Evolutionary conservation across 1,140 invertebrate genomes (phyloP), one percentile per base, ranked within the genome.

Genomic region (Sarcophaga bullata): DNA sequence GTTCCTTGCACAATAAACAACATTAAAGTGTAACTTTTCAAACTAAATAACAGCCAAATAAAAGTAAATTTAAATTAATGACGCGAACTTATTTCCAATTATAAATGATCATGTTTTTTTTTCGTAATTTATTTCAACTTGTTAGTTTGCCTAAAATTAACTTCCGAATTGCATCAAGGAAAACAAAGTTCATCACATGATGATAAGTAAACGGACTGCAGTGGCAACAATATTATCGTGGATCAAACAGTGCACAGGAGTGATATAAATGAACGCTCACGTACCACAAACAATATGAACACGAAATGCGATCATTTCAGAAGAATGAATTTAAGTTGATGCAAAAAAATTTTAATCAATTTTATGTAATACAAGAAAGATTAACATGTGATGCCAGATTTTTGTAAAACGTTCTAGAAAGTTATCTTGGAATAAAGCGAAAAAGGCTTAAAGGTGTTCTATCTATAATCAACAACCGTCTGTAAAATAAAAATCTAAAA

Each of bases 181-280:
- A 17, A 8, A 68, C 62, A 19, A 19, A 68, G 62, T 68, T 68
- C 62, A 68, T 68, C n/a, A 68, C 19, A 15, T 19, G 9, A 68
- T 68, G n/a, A 11, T 68, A 68, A 68, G 62, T 68, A 17, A 68
- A 19, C 62, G n/a, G 62, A 17, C 62, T 17, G 19, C 62, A 68
- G 62, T 68, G 62, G 62, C 62, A 68, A 68, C 17, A 68, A 68
- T 9, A 68, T 68, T 19, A 68, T 68, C 62, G n/a, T 11, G 11
- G n/a, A 15, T 58, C 52, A 54, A 54, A 54, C 6, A 8, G 8
- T 68, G 13, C 19, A 68, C 62, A 68, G 62, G 62, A 68, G 62
- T 68, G 62, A 68, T 68, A 15, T 68, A 15, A 19, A 68, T 68
- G 62, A 68, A 68, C 62, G 62, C 62, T 68, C 62, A 68, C 62